A percentile compares a stretch with the other conserved stretches of the same genome.
phyloP scores from a whole-genome alignment of 2,888 invertebrate species.

The Trisateles emortualis region DNA sequence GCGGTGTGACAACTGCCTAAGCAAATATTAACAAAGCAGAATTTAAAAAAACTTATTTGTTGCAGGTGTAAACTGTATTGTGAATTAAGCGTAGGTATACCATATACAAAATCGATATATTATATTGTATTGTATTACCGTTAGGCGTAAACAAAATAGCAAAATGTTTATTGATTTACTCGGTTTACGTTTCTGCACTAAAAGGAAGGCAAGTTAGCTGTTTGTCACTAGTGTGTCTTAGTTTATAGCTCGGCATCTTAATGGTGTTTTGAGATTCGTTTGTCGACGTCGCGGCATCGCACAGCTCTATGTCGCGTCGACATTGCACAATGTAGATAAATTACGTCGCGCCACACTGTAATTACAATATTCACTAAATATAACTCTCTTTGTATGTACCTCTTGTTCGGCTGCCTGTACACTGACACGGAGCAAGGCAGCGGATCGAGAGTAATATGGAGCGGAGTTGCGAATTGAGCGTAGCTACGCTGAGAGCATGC shows the following conservation, averaged over 20 bases:
- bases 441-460: too few relatives aligned
- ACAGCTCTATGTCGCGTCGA: neutral
- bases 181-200: slow-evolving; percentile 34
- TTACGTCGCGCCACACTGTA: slow-evolving; percentile 37
- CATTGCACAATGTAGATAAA: slow-evolving; percentile 1
- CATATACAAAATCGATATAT: too few relatives aligned
- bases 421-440: too few relatives aligned
- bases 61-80: too few relatives aligned
- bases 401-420: too few relatives aligned
- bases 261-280: slow-evolving; percentile 46
- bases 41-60: too few relatives aligned
- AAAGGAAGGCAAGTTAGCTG: slow-evolving; percentile 37
- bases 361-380: slow-evolving; percentile 39
- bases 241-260: slow-evolving; percentile 40
- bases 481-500: too few relatives aligned
- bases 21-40: too few relatives aligned
- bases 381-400: slow-evolving; percentile 24
- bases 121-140: too few relatives aligned
- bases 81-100: too few relatives aligned
- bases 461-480: too few relatives aligned
- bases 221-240: slow-evolving; percentile 31
- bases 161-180: slow-evolving; percentile 39
- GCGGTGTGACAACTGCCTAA: too few relatives aligned
- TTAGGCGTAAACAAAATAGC: slow-evolving; percentile 23
- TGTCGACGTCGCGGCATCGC: neutral